phyloP scores from a whole-genome alignment of 2,797 vertebrate species.

The Scleropages formosus region DNA sequence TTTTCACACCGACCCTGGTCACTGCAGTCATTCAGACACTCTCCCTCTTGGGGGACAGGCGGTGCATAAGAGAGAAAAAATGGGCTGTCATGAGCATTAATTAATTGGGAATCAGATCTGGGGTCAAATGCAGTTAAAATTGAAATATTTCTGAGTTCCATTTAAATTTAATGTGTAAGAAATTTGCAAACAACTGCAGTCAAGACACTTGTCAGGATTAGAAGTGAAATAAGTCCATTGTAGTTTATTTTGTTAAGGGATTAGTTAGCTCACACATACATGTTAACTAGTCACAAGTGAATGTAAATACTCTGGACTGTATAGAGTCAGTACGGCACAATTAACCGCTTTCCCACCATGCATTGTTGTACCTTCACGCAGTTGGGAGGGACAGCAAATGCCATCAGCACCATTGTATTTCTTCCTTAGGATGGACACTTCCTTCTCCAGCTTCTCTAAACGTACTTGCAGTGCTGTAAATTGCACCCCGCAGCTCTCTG shows the following conservation, averaged over 20 bases:
- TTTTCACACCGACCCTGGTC: conserved; percentile 73
- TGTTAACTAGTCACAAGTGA: no score
- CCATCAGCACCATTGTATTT: conserved; percentile 55
- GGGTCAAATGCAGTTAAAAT: background rate
- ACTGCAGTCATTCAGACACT: conserved; percentile 71
- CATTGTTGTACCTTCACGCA: background rate
- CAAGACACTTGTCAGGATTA: no score
- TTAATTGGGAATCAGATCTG: background rate
- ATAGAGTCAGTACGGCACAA: background rate
- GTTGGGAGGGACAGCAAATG: background rate
- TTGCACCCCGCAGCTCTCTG: conserved; percentile 63
- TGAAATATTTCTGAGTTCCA: background rate
- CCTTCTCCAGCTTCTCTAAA: conserved; percentile 66
- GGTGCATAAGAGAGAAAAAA: conserved; percentile 54
- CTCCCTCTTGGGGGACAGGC: conserved; percentile 61
- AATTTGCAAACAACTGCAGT: no score
- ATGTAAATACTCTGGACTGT: no score
- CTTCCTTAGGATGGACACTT: conserved; percentile 66
- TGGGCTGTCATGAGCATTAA: conserved; percentile 21
- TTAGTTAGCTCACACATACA: no score
- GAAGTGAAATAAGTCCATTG: no score
- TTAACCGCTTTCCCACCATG: background rate
- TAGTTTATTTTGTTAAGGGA: no score
- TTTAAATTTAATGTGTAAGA: no score
- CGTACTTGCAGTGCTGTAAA: conserved; percentile 67